Percentiles rank a stretch among this genome's conserved stretches.
Conservation (phyloP, 2,888 invertebrate species). For the Scaptomyza parva region DNA sequence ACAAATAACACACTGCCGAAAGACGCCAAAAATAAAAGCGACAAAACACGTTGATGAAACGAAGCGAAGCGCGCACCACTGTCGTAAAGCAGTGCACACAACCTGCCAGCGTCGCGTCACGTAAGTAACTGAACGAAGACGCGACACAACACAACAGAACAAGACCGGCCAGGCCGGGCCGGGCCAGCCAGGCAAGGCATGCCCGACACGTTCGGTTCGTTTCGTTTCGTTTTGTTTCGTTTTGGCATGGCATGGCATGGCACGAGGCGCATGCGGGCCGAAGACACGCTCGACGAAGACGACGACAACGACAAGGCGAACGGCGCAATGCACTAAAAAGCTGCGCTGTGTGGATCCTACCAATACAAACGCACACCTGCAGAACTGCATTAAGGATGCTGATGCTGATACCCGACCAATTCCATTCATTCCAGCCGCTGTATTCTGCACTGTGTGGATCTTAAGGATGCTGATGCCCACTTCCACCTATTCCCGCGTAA, state of each 20-base stretch:
- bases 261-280: conserved; percentile 26
- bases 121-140: conserved; percentile 56
- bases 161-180: conserved; percentile 42
- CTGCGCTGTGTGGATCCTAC: conserved; percentile 19
- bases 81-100: conserved; percentile 27
- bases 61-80: conserved; percentile 21
- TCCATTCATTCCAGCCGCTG: too few species aligned
- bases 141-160: too few species aligned
- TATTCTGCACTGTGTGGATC: too few species aligned
- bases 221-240: conserved; percentile 37
- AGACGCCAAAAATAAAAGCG: conserved; percentile 30
- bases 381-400: conserved; percentile 32
- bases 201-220: conserved; percentile 29
- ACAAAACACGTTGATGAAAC: conserved; percentile 11
- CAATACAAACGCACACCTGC: conserved; percentile 2
- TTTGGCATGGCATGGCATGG: conserved; percentile 12
- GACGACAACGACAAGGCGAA: background rate
- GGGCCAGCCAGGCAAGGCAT: conserved; percentile 21
- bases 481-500: too few species aligned
- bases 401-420: background rate
- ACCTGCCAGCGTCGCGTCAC: conserved; percentile 62
- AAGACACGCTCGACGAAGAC: conserved; percentile 31
- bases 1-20: conserved; percentile 30
- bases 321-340: conserved; percentile 30
- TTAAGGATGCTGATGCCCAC: too few species aligned